Base-by-base conservation (phyloP, 2,888 invertebrate species). In the Lepas anatifera region DNA sequence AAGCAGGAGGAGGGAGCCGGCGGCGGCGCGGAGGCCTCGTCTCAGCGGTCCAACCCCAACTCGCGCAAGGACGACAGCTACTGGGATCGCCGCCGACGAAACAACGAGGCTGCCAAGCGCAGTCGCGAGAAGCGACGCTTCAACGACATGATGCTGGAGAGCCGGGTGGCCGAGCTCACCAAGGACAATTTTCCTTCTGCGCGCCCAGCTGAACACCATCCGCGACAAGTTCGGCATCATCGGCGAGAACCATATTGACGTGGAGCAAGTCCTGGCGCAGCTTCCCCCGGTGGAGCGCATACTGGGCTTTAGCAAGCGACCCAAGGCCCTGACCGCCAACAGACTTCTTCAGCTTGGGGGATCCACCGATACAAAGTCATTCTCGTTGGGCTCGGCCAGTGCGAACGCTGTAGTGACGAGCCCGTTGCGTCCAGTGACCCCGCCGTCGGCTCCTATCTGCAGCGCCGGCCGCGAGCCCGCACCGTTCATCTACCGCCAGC, bases 51-150 rank as follows among this genome's bases (percentile, higher is more conserved):
- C 22, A 95, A 96, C 80, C 96, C 97, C 81, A 96, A 95, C 79
- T 92, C 87, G 81, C 95, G 94, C 80, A 97, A 97, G 79, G 96
- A 97, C 78, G 93, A 95, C 77, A 92, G 91, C 77, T 97, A 97
- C 81, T 97, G 98, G 98, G 95, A 96, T 80, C 87, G 97, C 71
- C 85, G 98, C 70, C 85, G 96, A 73, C 86, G 96, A 71, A 97
- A 98, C 82, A 98, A 98, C 81, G 96, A 96, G 81, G 97, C 97
- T 0, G 97, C 97, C 71, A 95, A 97, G 79, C 84, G 95, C 64
- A 95, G 95, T 8, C 86, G 96, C 25, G 96, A 97, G 80, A 97
- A 97, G 80, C 86, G 96, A 63, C 88, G 96, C 68, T 90, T 93
- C 82, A 95, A 97, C 79, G 96, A 97, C 81, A 92, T 96, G 92